phyloP scores from a whole-genome alignment of 2,113 vertebrate genomes.

The Oryzias curvinotus region DNA sequence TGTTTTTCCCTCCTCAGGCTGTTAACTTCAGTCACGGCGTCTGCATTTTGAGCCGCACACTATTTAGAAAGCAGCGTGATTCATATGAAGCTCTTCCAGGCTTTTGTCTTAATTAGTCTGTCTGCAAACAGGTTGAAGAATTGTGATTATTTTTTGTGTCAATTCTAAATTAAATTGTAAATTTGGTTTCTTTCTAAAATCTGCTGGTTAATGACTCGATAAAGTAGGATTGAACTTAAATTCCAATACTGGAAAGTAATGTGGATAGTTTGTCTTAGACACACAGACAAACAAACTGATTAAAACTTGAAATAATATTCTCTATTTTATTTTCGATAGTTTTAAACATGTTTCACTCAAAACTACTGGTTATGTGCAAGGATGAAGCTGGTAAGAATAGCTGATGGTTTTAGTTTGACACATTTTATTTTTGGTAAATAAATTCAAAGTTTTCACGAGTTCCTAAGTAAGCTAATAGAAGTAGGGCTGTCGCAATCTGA shows the following conservation, averaged over 20 bases:
- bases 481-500: too few species aligned
- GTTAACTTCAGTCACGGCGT: conserved; percentile 32
- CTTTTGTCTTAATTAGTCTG: conserved; percentile 25
- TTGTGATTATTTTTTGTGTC: conserved; percentile 5
- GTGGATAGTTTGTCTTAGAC: neutral
- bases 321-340: neutral
- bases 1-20: conserved; percentile 29
- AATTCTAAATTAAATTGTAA: neutral
- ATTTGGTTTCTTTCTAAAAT: too few species aligned
- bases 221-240: too few species aligned
- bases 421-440: too few species aligned
- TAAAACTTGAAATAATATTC: neutral
- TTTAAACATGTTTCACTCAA: neutral
- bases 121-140: conserved; percentile 26
- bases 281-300: neutral
- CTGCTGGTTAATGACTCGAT: too few species aligned
- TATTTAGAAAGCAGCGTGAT: conserved; percentile 39
- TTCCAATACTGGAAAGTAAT: too few species aligned
- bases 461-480: too few species aligned
- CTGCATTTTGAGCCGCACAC: conserved; percentile 17
- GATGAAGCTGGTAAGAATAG: too few species aligned
- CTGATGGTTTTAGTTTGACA: too few species aligned
- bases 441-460: too few species aligned
- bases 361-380: too few species aligned
- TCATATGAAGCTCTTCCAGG: conserved; percentile 17